Conservation (phyloP, 2,113 vertebrate species). For the Chloebia gouldiae region DNA sequence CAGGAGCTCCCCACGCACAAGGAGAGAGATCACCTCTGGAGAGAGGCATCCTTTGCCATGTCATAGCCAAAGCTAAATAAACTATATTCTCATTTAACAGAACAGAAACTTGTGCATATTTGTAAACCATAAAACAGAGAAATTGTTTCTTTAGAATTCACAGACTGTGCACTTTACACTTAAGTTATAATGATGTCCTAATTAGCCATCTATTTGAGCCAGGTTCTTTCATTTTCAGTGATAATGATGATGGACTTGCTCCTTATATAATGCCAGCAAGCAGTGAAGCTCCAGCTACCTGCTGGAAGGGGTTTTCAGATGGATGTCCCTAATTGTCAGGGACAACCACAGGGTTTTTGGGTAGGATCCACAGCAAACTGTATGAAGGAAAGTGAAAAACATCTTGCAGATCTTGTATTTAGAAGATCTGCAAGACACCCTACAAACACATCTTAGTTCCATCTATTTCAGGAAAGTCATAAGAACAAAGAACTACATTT, state of each 20-base stretch:
- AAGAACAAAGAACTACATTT: neutral
- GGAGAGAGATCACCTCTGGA: neutral
- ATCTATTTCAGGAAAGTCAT: neutral
- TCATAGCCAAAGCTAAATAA: neutral
- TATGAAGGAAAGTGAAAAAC: neutral
- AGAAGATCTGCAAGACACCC: neutral
- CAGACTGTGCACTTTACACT: neutral
- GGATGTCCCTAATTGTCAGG: neutral
- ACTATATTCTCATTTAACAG: neutral
- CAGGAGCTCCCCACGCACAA: rapidly evolving
- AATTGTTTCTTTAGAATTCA: neutral
- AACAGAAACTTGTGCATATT: rapidly evolving
- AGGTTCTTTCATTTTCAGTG: neutral
- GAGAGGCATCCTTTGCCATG: neutral
- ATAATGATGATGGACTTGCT: neutral
- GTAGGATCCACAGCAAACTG: neutral
- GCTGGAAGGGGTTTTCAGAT: neutral
- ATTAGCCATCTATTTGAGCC: neutral
- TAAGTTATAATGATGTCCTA: neutral
- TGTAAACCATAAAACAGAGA: neutral
- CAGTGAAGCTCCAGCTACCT: neutral
- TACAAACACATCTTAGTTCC: neutral
- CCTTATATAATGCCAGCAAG: neutral
- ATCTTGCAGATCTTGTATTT: neutral
- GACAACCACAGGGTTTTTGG: neutral